Evolutionary conservation across 1,140 invertebrate species (phyloP), one percentile per base, ranked within the genome.

Genomic region (Cherax quadricarinatus): DNA sequence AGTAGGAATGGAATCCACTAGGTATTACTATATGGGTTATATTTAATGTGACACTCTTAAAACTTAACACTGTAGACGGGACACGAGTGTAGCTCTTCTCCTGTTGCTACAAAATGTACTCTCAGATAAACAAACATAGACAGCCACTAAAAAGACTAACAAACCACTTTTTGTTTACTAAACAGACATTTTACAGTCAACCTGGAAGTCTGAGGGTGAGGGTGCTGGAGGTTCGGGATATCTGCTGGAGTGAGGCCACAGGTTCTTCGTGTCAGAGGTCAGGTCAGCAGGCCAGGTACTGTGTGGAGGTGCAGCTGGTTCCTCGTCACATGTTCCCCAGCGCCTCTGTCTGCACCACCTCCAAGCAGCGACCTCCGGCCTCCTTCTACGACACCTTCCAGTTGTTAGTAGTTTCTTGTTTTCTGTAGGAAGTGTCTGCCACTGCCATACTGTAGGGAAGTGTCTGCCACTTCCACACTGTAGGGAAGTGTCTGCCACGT

Each of bases 351-450:
- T 60, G 78, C 41, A 70, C 49, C 6, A 88, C 86, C 75, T 30
- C 78, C 49, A 88, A 70, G 5, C 30, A 41, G 70, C 41, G 21
- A 14, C 78, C 24, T 51, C 86, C 86, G 12, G 70, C 86, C 49
- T 60, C 86, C 75, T 88, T 88, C 75, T 60, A 88, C 48, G 75
- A 88, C 9, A 88, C 86, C 10, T 88, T 88, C 30, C 53, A 88
- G 51, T 88, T 88, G 86, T 88, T 21, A 79, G 75, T 88, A 7
- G 7, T 41, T 60, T 41, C 5, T 70, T 60, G 57, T 60, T 60
- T 3, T 70, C 14, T 70, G 21, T 70, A 18, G 66, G 21, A 1
- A 70, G 66, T 12, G 66, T 70, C 5, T 18, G 1, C 1, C 21
- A 70, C 30, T 41, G 0, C 30, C 30, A 41, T 41, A 41, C 30